Evolutionary conservation across 2,797 vertebrate species (phyloP), one percentile per base, ranked within the genome.

Genomic region (Toxotes lorentzi): DNA sequence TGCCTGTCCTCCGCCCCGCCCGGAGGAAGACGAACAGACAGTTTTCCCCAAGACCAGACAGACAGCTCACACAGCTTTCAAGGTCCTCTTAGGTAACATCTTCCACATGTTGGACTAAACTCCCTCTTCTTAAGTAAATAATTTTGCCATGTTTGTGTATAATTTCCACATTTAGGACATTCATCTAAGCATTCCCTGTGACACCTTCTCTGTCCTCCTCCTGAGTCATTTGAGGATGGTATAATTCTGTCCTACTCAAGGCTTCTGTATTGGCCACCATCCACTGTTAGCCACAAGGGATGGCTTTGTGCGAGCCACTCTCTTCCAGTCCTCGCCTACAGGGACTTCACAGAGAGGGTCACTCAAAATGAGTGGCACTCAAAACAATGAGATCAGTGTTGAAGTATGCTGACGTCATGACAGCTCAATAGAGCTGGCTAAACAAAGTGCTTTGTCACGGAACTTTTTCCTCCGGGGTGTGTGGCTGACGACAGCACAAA

Each of bases 311-410:
- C 48, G 40, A 73, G 69, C 64, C 62, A 73, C 85, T 91, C 61
- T 85, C 68, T 86, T 79, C 89, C 78, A 84, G 78, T 86, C 84
- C 79, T 85, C 85, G 86, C 90, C 91, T 80, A 91, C 91, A 63
- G 51, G 57, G 80, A 84, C 83, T 92, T 90, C 83, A 89, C 84
- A 90, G 81, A 82, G 81, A 87, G 73, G 75, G 83, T 91, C 88
- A 84, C 86, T 91, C 78, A 84, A 89, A 83, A 62, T 78, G 76
- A 86, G 83, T 87, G 87, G 78, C 89, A 82, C 78, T 71, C 76
- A 67, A 68, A 86, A 96, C 94, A 96, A 95, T 93, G 91, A 92
- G 86, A 82, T 79, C 90, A 92, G 83, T 96, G 94, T 95, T 90
- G 77, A 63, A 79, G 79, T 68, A 14, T 76, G 80, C 69, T 83